Evolutionary conservation across 2,797 vertebrate species (phyloP).

Genomic region (Trachops cirrhosus): DNA sequence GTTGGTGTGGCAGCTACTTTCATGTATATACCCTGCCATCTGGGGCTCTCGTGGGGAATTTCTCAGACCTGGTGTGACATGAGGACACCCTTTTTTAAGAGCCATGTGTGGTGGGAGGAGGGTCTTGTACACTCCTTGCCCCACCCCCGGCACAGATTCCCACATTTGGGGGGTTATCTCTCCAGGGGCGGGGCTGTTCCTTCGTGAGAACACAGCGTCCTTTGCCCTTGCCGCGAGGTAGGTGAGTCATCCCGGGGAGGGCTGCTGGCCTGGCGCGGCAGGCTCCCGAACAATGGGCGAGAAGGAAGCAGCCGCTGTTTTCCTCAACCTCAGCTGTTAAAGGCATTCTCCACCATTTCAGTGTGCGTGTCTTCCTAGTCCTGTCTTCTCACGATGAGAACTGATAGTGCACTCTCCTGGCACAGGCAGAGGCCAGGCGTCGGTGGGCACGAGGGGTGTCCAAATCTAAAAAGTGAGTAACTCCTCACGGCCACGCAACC

Average conservation of each 20-base stretch:
- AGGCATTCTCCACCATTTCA: background rate
- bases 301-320: background rate
- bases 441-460: background rate
- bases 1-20: background rate
- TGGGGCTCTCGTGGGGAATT: constrained; percentile 5
- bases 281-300: background rate
- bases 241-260: background rate
- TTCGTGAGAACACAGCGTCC: background rate
- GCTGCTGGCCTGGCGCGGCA: background rate
- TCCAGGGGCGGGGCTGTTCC: background rate
- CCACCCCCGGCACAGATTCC: background rate
- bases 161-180: background rate
- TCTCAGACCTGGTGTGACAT: background rate
- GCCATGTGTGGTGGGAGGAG: background rate
- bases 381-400: background rate
- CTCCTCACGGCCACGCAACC: background rate
- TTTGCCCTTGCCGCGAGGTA: background rate
- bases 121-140: background rate
- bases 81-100: background rate
- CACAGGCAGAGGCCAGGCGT: background rate
- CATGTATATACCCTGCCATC: background rate
- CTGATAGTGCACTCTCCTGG: background rate
- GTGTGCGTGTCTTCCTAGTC: no score
- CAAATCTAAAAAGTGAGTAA: background rate
- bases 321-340: background rate